Evolutionary conservation across 2,113 vertebrate genomes (phyloP).

Genomic region (Pedionomus torquatus): DNA sequence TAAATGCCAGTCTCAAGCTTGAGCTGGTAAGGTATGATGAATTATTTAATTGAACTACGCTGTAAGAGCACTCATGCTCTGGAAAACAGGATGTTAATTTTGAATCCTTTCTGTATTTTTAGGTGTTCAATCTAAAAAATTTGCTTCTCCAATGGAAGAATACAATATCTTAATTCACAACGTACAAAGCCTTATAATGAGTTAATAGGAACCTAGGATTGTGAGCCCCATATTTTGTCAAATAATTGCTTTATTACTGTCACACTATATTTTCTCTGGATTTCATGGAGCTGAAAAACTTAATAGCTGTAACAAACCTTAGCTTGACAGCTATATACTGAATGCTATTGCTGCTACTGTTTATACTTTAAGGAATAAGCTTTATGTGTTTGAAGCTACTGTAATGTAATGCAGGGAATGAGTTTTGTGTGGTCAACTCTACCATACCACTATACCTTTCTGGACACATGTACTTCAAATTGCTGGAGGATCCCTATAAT

Average conservation of each 20-base stretch:
- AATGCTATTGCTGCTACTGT: background rate
- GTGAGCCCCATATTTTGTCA: background rate
- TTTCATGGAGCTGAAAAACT: background rate
- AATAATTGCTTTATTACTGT: slow-evolving; percentile 7
- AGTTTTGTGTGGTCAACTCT: background rate
- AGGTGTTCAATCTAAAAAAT: background rate
- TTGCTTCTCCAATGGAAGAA: background rate
- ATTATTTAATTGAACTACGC: background rate
- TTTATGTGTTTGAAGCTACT: background rate
- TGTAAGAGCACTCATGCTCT: background rate
- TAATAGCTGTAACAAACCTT: background rate
- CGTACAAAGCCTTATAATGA: background rate
- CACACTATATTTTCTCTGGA: background rate
- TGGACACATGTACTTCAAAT: background rate
- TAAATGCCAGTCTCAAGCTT: background rate
- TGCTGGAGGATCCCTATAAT: background rate
- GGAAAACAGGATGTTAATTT: background rate
- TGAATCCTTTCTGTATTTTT: background rate
- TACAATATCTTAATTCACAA: background rate
- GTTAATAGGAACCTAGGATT: background rate
- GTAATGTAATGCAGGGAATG: background rate
- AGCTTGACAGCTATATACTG: background rate
- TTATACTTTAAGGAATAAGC: background rate
- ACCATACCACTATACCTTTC: background rate
- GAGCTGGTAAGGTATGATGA: background rate